Base-by-base conservation (phyloP, 2,797 vertebrate genomes). In the Lycodopsis pacificus region DNA sequence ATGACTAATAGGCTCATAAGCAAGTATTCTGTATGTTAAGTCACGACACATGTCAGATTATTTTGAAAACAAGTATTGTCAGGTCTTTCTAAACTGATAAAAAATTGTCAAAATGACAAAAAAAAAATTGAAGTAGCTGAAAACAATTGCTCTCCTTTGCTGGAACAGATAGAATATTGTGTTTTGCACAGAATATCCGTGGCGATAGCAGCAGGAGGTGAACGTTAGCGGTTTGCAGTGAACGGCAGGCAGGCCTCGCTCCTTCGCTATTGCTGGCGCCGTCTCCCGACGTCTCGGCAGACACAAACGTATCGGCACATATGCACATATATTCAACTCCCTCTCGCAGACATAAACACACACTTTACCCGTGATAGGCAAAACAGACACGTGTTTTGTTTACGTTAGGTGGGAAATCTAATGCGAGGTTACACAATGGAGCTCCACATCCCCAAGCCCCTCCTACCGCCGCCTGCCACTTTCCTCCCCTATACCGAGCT, bases 371-470 rank as follows among this genome's bases (percentile, higher is more conserved):
- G 93, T 94, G 96, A 96, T 96, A 96, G 96, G 95, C 96, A 96
- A 97, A 97, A 96, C 96, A 98, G 96, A 93, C 94, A 91, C 82
- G 85, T 96, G 95, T 98, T 98, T 97, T 98, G 95, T 97, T 96
- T 97, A 95, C 92, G 93, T 94, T 93, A 70, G 20, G 51, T n/a
- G 51, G 84, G 86, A 93, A 93, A 97, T 96, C 96, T 97, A 97
- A 95, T 96, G 95, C 90, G 95, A 96, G 96, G 96, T 97, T 97
- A 96, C 96, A 98, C 97, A 97, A 97, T 97, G 95, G 95, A 96
- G 95, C 95, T 92, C 93, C 92, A 95, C 95, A 93, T 95, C 95
- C 95, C 8, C 22, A 7, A 72, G 40, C 68, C 67, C 72, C 81
- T 48, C 72, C 70, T 44, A 20, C 82, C 92, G 92, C 93, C 93